These are phyloP conservation scores for Saguinus imperator DNA, from an alignment of 2,113 vertebrate genomes.

Conservation along the genomic window DNA sequence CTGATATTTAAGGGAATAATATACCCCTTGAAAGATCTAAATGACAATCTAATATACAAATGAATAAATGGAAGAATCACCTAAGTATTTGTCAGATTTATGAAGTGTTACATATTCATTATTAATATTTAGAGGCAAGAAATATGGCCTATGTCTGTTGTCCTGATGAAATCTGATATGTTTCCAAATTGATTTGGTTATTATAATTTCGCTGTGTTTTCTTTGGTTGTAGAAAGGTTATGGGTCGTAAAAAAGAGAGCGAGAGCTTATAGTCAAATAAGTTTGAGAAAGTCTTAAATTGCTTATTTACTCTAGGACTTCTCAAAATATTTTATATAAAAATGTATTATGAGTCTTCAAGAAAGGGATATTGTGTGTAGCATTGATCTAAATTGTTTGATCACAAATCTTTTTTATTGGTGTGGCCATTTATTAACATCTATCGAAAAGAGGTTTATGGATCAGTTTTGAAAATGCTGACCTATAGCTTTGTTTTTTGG, in stretches of 20 bases:
- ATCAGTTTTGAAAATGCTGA: slow-evolving; percentile 24
- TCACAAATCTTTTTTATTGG: not conserved
- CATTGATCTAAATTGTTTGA: not conserved
- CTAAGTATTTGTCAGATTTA: not conserved
- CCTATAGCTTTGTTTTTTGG: not conserved
- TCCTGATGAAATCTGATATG: not conserved
- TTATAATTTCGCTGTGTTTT: not conserved
- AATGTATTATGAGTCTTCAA: not conserved
- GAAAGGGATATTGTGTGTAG: not conserved
- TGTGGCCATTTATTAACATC: not conserved
- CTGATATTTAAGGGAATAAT: not conserved
- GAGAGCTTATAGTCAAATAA: not conserved
- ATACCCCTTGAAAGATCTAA: not conserved
- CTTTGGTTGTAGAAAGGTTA: not conserved
- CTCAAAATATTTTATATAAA: not conserved
- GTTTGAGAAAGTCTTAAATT: not conserved
- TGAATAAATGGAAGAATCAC: not conserved
- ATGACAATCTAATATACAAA: not conserved
- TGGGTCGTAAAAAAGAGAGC: not conserved
- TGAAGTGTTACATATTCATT: not conserved
- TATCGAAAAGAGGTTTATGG: not conserved
- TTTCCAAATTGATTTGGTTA: not conserved
- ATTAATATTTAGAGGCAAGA: not conserved
- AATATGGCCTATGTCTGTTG: not conserved
- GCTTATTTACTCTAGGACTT: not conserved